Percentiles rank a stretch among this genome's conserved stretches.
Conservation (phyloP, 2,888 invertebrate genomes). For the Acanthosepion lycidas region DNA sequence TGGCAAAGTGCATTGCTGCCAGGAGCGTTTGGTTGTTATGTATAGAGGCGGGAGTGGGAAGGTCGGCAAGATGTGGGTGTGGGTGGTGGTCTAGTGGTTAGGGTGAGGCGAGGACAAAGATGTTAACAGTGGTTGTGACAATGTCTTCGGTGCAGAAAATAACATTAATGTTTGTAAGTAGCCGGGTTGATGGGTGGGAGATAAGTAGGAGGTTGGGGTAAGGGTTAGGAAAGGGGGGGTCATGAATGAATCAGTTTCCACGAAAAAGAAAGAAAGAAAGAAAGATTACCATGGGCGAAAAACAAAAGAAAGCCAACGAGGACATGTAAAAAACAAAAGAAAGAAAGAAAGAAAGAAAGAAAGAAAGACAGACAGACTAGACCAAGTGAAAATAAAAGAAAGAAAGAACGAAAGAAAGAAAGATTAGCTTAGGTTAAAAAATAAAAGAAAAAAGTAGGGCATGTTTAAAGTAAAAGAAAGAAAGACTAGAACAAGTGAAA, state of each 20-base stretch:
- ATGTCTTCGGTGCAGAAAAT: background rate
- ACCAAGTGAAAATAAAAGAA: background rate
- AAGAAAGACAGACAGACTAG: background rate
- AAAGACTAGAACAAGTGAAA: too few species aligned
- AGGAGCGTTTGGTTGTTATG: background rate
- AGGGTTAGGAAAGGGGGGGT: background rate
- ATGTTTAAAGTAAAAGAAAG: too few species aligned
- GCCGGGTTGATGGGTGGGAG: background rate
- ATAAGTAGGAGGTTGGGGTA: background rate
- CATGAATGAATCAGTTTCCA: background rate
- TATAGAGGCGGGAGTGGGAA: background rate
- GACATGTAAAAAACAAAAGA: background rate
- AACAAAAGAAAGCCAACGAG: background rate
- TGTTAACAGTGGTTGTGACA: slow-evolving; percentile 33
- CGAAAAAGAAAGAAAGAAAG: too few species aligned
- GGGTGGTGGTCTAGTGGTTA: slow-evolving; percentile 2
- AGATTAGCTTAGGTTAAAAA: too few species aligned
- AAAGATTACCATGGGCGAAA: background rate
- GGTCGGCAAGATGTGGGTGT: background rate
- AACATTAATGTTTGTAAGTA: slow-evolving; percentile 33
- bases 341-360: background rate
- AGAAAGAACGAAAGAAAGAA: background rate
- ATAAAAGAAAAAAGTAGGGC: background rate
- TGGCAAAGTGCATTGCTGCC: background rate
- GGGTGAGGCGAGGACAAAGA: slow-evolving; percentile 33